phyloP scores from a whole-genome alignment of 2,888 invertebrate species.

The Xylophagus ater region DNA sequence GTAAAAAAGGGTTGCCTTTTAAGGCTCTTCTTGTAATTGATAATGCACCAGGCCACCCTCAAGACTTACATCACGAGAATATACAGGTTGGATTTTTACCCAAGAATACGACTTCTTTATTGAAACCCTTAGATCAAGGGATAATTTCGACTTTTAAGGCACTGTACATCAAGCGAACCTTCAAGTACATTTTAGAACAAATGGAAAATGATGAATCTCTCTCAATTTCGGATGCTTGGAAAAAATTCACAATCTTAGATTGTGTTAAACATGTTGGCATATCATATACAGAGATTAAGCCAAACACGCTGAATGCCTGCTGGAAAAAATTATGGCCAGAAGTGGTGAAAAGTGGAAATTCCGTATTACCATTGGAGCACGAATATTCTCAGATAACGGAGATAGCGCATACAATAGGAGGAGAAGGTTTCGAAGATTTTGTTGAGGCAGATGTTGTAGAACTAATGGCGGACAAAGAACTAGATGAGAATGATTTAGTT shows the following conservation, averaged over 20 bases:
- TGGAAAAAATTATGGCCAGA: conserved; percentile 22
- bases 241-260: conserved; percentile 13
- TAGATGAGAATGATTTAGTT: conserved; percentile 16
- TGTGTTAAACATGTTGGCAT: conserved; percentile 17
- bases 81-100: too few relatives aligned
- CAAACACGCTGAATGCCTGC: conserved; percentile 21
- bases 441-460: conserved; percentile 14
- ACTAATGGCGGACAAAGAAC: conserved; percentile 12
- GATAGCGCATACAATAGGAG: conserved; percentile 15
- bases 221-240: conserved; percentile 8
- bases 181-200: conserved; percentile 20
- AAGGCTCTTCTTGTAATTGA: too few relatives aligned
- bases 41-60: too few relatives aligned
- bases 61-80: too few relatives aligned
- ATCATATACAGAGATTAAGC: conserved; percentile 17
- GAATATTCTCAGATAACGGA: conserved; percentile 10
- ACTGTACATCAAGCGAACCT: conserved; percentile 9
- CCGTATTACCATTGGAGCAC: conserved; percentile 10
- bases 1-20: too few relatives aligned
- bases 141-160: conserved; percentile 4
- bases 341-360: conserved; percentile 14
- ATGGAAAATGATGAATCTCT: conserved; percentile 1
- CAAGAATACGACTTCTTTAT: too few relatives aligned
- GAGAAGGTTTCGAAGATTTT: conserved; percentile 18
- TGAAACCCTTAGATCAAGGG: conserved; percentile 2